A percentile compares a stretch with the other conserved stretches of the same genome.
These are phyloP conservation scores for Amphiprion ocellaris DNA, from an alignment of 2,113 vertebrate genomes.

Conservation along the genomic window DNA sequence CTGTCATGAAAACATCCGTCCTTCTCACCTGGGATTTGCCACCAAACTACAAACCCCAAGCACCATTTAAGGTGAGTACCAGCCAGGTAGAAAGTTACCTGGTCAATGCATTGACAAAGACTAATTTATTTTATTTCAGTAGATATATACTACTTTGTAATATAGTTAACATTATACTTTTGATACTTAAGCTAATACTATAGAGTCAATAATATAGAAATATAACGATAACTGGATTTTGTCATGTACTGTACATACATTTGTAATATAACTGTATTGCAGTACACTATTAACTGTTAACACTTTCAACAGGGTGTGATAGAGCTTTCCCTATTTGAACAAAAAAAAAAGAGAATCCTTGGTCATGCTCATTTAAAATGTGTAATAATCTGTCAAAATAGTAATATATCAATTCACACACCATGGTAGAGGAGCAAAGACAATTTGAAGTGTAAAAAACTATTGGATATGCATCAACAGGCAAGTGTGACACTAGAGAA, in stretches of 20 bases:
- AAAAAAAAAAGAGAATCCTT: slow-evolving; percentile 13
- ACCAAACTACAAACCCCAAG: slow-evolving; percentile 94
- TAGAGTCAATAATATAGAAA: too few relatives aligned
- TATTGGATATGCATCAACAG: slow-evolving; percentile 31
- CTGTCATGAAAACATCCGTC: slow-evolving; percentile 97
- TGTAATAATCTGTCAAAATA: slow-evolving; percentile 52
- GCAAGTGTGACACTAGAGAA: slow-evolving; percentile 5
- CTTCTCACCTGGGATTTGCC: slow-evolving; percentile 99
- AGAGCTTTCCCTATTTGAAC: slow-evolving; percentile 17
- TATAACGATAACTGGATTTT: background rate
- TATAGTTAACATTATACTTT: background rate
- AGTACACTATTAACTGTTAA: slow-evolving; percentile 18
- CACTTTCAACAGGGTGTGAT: slow-evolving; percentile 11
- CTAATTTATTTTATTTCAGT: background rate
- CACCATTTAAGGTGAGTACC: slow-evolving; percentile 93
- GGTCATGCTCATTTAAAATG: slow-evolving; percentile 45
- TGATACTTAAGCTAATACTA: too few relatives aligned
- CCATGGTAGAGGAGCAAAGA: slow-evolving; percentile 42
- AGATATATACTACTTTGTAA: background rate
- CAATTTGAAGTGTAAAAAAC: slow-evolving; percentile 56
- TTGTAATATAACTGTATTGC: background rate
- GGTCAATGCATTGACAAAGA: background rate
- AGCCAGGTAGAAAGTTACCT: background rate
- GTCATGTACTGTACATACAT: background rate
- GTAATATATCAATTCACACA: slow-evolving; percentile 49